These are phyloP conservation scores for Hyperopisus bebe DNA, from an alignment of 2,113 vertebrate genomes.

Conservation along the genomic window DNA sequence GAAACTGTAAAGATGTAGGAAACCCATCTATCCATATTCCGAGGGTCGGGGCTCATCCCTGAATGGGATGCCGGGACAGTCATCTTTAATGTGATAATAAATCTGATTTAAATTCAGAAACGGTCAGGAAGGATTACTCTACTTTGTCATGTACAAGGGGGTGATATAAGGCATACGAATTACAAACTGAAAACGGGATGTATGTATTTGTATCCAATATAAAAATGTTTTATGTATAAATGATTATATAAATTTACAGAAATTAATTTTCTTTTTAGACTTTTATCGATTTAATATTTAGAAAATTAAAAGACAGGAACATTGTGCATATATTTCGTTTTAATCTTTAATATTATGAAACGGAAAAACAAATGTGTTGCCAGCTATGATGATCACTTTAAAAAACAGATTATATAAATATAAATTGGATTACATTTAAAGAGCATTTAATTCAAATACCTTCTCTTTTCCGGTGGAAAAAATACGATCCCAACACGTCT, in stretches of 20 bases:
- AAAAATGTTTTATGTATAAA: background rate
- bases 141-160: background rate
- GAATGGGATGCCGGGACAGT: background rate
- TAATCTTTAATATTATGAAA: background rate
- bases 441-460: background rate
- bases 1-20: background rate
- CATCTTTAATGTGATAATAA: background rate
- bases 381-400: background rate
- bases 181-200: background rate
- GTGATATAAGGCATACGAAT: background rate
- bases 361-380: background rate
- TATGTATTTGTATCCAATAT: background rate
- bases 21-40: background rate
- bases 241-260: background rate
- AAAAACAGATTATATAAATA: background rate
- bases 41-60: background rate
- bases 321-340: background rate
- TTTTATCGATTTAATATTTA: background rate
- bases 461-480: background rate
- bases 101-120: background rate
- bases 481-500: background rate
- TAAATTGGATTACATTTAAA: background rate
- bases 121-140: background rate
- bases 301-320: background rate
- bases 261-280: too few species aligned